phyloP scores from a whole-genome alignment of 2,888 invertebrate species.

The Apodemia hepburni region DNA sequence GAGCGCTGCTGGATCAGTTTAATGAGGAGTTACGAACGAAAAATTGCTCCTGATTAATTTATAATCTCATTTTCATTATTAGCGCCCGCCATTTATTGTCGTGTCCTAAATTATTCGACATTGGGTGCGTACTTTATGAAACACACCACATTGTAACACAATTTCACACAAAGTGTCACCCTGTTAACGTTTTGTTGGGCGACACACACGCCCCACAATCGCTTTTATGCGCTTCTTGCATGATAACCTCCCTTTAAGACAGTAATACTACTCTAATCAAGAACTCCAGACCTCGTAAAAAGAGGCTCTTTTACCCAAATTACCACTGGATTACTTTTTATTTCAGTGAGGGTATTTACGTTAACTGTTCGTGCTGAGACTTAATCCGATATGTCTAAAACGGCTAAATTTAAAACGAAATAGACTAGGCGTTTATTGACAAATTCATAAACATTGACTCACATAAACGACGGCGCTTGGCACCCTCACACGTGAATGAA shows the following conservation, averaged over 20 bases:
- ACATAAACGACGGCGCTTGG: constrained; percentile 60
- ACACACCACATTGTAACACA: constrained; percentile 14
- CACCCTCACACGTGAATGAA: constrained; percentile 56
- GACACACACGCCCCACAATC: constrained; percentile 52
- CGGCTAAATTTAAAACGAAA: constrained; percentile 52
- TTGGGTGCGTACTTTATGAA: constrained; percentile 7
- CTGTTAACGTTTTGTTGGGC: constrained; percentile 46
- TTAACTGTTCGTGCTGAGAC: not conserved
- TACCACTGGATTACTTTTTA: constrained; percentile 65
- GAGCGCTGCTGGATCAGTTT: constrained; percentile 64
- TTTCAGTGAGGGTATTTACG: constrained; percentile 34
- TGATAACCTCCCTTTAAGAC: constrained; percentile 60
- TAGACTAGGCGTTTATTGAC: constrained; percentile 64
- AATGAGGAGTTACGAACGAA: constrained; percentile 73
- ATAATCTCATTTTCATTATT: constrained; percentile 57
- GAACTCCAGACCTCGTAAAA: constrained; percentile 53
- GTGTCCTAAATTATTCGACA: constrained; percentile 42
- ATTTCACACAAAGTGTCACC: constrained; percentile 40
- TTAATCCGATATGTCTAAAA: constrained; percentile 16
- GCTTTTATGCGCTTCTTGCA: constrained; percentile 62
- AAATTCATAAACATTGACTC: constrained; percentile 77
- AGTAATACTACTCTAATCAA: constrained; percentile 50
- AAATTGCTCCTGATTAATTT: constrained; percentile 66
- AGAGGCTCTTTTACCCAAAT: constrained; percentile 61
- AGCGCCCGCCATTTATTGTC: constrained; percentile 45